A percentile compares a stretch with the other conserved stretches of the same genome.
phyloP scores from a whole-genome alignment of 2,113 vertebrate genomes.

The Halichoeres trimaculatus region DNA sequence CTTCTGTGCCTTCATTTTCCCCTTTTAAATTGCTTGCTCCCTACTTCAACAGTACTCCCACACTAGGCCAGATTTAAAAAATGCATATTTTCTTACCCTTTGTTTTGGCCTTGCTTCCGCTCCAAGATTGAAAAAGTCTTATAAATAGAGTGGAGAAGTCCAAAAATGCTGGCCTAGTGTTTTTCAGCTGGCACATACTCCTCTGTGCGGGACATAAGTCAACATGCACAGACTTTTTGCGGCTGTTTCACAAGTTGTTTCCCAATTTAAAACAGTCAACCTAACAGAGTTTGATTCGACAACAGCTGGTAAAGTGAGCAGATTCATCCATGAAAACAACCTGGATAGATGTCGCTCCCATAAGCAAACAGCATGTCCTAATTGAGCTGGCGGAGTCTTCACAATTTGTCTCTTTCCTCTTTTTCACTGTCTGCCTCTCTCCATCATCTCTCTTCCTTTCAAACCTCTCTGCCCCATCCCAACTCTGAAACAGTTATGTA shows the following conservation, averaged over 20 bases:
- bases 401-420: slow-evolving; percentile 15
- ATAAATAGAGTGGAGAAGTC: not conserved
- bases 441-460: slow-evolving; percentile 6
- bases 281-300: not conserved
- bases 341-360: not conserved
- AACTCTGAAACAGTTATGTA: slow-evolving; percentile 51
- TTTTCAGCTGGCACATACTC: not conserved
- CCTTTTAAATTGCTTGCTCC: slow-evolving; percentile 30
- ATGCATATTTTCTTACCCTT: slow-evolving; percentile 6
- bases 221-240: not conserved
- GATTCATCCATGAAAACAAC: not conserved
- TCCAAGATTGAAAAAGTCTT: not conserved
- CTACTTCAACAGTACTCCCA: not conserved
- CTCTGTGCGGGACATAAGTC: not conserved
- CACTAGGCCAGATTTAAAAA: slow-evolving; percentile 18
- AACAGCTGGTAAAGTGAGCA: not conserved
- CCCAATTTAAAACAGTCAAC: not conserved
- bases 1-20: slow-evolving; percentile 25
- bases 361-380: not conserved
- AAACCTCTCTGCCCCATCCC: slow-evolving; percentile 29
- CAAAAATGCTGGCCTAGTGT: not conserved
- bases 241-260: not conserved
- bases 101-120: not conserved
- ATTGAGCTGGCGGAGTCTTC: not conserved
- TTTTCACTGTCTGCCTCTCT: not conserved